Conservation (phyloP, 2,113 vertebrate species). For the Glaucomys volans region DNA sequence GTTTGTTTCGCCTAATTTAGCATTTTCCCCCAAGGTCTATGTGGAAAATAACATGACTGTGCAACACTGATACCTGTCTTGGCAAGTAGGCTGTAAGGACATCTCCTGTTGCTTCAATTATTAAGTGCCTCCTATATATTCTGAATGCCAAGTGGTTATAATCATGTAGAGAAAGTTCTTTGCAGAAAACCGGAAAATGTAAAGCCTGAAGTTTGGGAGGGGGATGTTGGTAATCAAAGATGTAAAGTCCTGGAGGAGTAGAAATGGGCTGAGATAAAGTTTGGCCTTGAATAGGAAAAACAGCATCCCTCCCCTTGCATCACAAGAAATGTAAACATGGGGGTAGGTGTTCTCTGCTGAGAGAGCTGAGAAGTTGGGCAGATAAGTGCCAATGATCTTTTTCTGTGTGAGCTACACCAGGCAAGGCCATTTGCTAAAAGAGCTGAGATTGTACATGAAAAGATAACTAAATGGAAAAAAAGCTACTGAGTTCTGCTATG, state of each 20-base stretch:
- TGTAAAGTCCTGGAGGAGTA: background rate
- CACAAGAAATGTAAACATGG: background rate
- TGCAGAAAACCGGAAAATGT: slow-evolving; percentile 72
- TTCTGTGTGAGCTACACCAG: background rate
- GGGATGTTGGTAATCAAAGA: background rate
- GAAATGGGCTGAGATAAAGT: background rate
- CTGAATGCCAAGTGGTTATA: slow-evolving; percentile 73
- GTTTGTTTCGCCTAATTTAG: no score
- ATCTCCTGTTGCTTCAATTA: slow-evolving; percentile 77
- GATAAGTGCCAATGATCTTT: background rate
- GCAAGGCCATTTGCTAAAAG: background rate
- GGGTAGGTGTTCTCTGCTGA: background rate
- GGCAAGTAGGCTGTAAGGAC: slow-evolving; percentile 77
- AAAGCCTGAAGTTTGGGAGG: background rate
- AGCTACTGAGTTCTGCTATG: background rate
- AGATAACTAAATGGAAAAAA: background rate
- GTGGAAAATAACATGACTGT: slow-evolving; percentile 77
- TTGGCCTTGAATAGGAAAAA: background rate
- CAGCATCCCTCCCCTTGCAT: background rate
- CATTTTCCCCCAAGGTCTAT: slow-evolving; percentile 66
- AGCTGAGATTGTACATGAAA: background rate
- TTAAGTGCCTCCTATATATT: slow-evolving; percentile 75
- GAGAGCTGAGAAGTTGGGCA: background rate
- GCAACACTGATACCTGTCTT: slow-evolving; percentile 72
- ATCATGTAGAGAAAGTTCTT: slow-evolving; percentile 56